Conservation (phyloP, 2,797 vertebrate genomes). For the Capromys pilorides region DNA sequence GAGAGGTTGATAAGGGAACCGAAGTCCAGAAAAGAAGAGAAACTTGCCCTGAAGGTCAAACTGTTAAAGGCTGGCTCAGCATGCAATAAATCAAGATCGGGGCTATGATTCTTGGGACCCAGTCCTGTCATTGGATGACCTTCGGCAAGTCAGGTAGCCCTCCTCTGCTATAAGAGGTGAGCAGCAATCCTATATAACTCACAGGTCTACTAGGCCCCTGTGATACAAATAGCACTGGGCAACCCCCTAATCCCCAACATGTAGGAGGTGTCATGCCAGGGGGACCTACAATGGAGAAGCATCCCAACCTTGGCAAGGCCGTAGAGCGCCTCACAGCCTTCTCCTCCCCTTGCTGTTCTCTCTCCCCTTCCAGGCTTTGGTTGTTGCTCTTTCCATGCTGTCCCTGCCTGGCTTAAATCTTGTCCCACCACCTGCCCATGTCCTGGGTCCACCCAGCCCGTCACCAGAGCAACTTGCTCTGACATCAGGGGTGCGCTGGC, state of each 20-base stretch:
- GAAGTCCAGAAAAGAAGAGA: conserved; percentile 14
- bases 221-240: not conserved
- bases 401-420: not conserved
- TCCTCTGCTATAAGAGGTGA: not conserved
- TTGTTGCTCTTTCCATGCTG: not conserved
- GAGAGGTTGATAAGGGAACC: conserved; percentile 6
- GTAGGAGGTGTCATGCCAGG: not conserved
- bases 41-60: not conserved
- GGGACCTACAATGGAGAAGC: not conserved
- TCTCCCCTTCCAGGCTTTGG: not conserved
- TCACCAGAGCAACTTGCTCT: conserved; percentile 46
- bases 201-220: not conserved
- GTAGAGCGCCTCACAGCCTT: not conserved
- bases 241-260: not conserved
- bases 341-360: not conserved
- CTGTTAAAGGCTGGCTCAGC: not conserved
- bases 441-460: not conserved
- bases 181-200: not conserved
- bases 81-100: not conserved
- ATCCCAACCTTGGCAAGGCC: not conserved
- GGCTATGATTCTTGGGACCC: not conserved
- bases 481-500: conserved; percentile 41
- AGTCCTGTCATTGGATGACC: conserved; percentile 21
- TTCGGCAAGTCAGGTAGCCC: not conserved
- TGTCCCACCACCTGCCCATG: conserved; percentile 27